Evolutionary conservation across 2,888 invertebrate genomes (phyloP), one percentile per base, ranked within the genome.

Genomic region (Polymixis lichenea): DNA sequence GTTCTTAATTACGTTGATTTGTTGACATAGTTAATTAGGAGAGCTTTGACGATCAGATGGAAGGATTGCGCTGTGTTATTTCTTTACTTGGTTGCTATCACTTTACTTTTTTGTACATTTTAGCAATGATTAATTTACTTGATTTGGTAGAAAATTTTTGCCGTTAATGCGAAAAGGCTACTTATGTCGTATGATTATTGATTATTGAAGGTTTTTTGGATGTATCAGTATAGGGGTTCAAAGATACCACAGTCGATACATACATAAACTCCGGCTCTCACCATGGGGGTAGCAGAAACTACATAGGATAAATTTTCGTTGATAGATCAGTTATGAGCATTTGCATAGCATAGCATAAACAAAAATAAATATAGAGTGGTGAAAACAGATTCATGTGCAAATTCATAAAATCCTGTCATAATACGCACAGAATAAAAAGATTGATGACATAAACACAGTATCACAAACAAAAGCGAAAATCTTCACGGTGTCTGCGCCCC

Each of bases 361-460:
- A 43, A 38, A 22, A 38, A 77, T 22, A 25, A 22, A 25, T 17
- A 8, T 49, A n/a, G 43, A 53, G 22, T 46, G n/a, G 38, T 1
- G 13, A 60, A 4, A 72, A 15, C 13, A 43, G 19, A 11, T 43
- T 28, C 49, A 19, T 1, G 61, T 73, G 61, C 38, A 62, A 55
- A 66, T 0, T 19, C 56, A 65, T 82, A 76, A 64, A 58, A 46
- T n/a, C 53, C 19, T 76, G 38, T n/a, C 66, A 62, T 62, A 67
- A 53, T 62, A 51, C 51, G 8, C 61, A 62, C 38, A 68, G 51
- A 67, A 67, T 49, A 67, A 79, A 80, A 72, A 84, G 58, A 84
- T 84, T 72, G 62, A 80, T 72, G 64, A 60, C 80, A 68, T 84
- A 67, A 80, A 68, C 62, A 81, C 13, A 51, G 60, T 72, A 82